A percentile compares a stretch with the other conserved stretches of the same genome.
These are phyloP conservation scores for Tuberolachnus salignus DNA, from an alignment of 2,888 invertebrate genomes.

Conservation along the genomic window DNA sequence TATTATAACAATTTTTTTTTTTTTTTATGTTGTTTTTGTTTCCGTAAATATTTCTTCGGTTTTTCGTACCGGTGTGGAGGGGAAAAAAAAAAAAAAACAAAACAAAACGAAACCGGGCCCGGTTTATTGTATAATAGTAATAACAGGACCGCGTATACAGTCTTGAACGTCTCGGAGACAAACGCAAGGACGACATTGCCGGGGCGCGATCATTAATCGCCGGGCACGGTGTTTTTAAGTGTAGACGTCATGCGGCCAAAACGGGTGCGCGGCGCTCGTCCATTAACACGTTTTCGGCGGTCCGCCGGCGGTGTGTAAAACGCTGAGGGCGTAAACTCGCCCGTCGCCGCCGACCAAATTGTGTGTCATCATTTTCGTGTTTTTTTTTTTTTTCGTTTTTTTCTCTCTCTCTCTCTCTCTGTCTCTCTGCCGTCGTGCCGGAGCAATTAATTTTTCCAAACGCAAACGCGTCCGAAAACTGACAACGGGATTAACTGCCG, in stretches of 20 bases:
- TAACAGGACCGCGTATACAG: too few relatives aligned
- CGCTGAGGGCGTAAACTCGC: conserved; percentile 13
- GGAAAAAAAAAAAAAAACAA: too few relatives aligned
- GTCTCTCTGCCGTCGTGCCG: too few relatives aligned
- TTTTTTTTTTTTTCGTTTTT: conserved; percentile 14
- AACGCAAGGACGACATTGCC: not conserved
- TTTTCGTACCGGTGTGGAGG: too few relatives aligned
- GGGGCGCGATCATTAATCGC: conserved; percentile 41
- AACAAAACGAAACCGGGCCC: too few relatives aligned
- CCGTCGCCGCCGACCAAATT: too few relatives aligned
- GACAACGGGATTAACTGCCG: conserved; percentile 25
- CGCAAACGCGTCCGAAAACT: conserved; percentile 23
- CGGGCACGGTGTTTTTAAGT: conserved; percentile 19
- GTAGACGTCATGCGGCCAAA: conserved; percentile 48
- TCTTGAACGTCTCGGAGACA: conserved; percentile 19
- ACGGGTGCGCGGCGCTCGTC: too few relatives aligned
- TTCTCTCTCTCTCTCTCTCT: too few relatives aligned
- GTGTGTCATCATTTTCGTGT: conserved; percentile 21
- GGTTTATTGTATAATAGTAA: too few relatives aligned
- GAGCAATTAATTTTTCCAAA: conserved; percentile 50
- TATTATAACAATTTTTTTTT: too few relatives aligned
- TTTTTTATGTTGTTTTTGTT: too few relatives aligned
- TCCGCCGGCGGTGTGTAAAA: not conserved
- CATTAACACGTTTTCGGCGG: conserved; percentile 37
- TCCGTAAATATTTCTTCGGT: too few relatives aligned